Percentiles rank a stretch among this genome's conserved stretches.
Evolutionary conservation across 2,113 vertebrate species (phyloP).

Genomic region (Pogonocichla stellata): DNA sequence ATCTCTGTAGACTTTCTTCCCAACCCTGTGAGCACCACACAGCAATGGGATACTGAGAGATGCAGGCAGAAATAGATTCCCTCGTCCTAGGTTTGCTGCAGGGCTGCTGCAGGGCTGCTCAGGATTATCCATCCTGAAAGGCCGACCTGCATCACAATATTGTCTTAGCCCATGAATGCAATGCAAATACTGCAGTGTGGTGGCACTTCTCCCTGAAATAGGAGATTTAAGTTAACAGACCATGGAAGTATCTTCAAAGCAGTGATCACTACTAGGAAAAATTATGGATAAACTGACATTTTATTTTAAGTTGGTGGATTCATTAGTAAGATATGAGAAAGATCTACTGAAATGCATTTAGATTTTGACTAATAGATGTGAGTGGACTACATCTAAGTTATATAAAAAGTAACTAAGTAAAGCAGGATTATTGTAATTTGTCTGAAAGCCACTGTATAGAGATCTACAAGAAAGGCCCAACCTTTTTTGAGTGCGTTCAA

Average conservation of each 20-base stretch:
- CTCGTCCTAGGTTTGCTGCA: background rate
- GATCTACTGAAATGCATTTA: background rate
- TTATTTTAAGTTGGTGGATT: background rate
- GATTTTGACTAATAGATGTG: background rate
- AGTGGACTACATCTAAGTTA: background rate
- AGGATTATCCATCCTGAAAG: background rate
- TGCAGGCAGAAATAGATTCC: background rate
- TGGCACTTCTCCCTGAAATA: background rate
- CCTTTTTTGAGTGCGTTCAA: background rate
- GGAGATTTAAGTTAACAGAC: background rate
- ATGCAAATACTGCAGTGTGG: background rate
- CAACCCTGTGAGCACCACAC: background rate
- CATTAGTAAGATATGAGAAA: background rate
- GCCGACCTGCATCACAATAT: background rate
- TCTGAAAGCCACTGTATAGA: background rate
- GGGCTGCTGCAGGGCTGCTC: background rate
- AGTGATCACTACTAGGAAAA: background rate
- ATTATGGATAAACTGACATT: background rate
- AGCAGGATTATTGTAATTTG: background rate
- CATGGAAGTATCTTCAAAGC: background rate
- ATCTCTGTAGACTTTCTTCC: conserved; percentile 33
- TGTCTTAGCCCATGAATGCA: background rate
- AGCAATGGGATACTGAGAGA: background rate
- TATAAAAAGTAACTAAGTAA: background rate
- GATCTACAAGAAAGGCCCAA: background rate